Percentiles rank a stretch among this genome's conserved stretches.
Evolutionary conservation across 2,888 invertebrate genomes (phyloP).

Genomic region (Macaria liturata): DNA sequence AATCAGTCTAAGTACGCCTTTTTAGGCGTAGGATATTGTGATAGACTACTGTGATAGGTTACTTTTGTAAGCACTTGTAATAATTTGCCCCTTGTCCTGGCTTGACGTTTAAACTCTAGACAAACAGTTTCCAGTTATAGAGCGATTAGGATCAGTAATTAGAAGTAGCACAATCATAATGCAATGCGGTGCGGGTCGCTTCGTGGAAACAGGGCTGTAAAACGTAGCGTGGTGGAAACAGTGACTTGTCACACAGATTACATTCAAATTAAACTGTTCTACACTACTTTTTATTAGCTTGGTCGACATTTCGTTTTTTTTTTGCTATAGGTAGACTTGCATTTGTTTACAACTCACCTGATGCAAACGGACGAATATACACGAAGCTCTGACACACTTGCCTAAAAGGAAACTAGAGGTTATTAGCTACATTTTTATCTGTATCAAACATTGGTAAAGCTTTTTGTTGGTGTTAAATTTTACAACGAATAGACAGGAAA

Average conservation of each 20-base stretch:
- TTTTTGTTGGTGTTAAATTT: too few species aligned
- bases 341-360: not conserved
- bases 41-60: too few species aligned
- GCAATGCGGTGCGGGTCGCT: slow-evolving; percentile 18
- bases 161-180: slow-evolving; percentile 35
- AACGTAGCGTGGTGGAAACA: not conserved
- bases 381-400: not conserved
- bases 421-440: too few species aligned
- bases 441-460: too few species aligned
- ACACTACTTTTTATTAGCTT: too few species aligned
- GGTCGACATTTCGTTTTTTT: not conserved
- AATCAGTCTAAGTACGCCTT: too few species aligned
- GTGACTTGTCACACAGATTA: not conserved
- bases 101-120: slow-evolving; percentile 15
- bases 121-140: slow-evolving; percentile 27
- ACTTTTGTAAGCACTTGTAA: not conserved
- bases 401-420: too few species aligned
- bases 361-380: not conserved
- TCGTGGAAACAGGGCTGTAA: slow-evolving; percentile 12
- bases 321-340: not conserved
- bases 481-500: too few species aligned
- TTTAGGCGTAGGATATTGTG: too few species aligned
- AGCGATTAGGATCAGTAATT: slow-evolving; percentile 24
- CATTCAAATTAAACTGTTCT: not conserved
- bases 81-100: not conserved